phyloP scores from a whole-genome alignment of 2,797 vertebrate genomes.

The Chrysocyon brachyurus region DNA sequence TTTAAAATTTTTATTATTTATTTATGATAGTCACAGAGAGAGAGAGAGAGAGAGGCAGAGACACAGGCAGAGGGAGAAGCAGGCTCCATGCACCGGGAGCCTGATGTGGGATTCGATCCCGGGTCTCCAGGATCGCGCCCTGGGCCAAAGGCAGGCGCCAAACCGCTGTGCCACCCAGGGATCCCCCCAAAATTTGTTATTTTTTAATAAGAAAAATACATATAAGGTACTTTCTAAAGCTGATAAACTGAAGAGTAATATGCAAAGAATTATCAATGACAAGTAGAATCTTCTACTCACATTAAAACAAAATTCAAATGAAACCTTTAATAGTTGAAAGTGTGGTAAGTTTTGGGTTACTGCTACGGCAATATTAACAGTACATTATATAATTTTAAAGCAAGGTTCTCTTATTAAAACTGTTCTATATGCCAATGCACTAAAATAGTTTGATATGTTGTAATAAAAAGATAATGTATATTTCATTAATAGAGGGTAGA shows the following conservation, averaged over 20 bases:
- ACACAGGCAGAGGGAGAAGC: too few species aligned
- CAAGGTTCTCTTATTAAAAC: conserved; percentile 38
- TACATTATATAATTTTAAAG: conserved; percentile 18
- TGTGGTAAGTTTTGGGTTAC: not conserved
- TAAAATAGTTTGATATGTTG: not conserved
- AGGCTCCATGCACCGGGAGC: too few species aligned
- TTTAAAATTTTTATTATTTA: not conserved
- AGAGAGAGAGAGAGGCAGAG: too few species aligned
- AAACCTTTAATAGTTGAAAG: not conserved
- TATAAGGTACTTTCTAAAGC: conserved; percentile 35
- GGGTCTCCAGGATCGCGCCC: too few species aligned
- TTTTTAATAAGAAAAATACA: conserved; percentile 15
- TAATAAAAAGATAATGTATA: not conserved
- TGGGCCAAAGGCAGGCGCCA: too few species aligned
- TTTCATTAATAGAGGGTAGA: not conserved
- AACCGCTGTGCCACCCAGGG: too few species aligned
- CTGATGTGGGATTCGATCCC: too few species aligned
- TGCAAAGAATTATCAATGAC: conserved; percentile 18
- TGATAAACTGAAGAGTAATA: conserved; percentile 8
- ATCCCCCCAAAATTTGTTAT: not conserved
- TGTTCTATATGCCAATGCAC: not conserved
- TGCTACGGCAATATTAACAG: not conserved
- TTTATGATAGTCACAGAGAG: too few species aligned
- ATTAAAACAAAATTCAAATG: conserved; percentile 36
- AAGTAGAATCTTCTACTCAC: not conserved